Evolutionary conservation across 2,888 invertebrate species (phyloP).

Genomic region (Eumerus sabulonum): DNA sequence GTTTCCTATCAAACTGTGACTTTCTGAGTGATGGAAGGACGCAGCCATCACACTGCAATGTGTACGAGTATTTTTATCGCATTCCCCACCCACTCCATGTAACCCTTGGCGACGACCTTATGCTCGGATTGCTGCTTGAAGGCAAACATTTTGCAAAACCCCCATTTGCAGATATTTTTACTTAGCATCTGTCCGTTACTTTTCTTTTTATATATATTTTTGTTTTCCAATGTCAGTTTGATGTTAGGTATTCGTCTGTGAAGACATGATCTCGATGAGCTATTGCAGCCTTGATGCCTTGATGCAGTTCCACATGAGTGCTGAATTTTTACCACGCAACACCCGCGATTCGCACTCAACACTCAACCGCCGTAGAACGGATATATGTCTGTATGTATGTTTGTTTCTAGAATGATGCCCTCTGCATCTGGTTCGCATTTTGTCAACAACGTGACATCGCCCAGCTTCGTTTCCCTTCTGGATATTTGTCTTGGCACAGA

Average conservation of each 20-base stretch:
- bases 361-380: slow-evolving; percentile 25
- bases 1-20: slow-evolving; percentile 36
- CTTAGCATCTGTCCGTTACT: slow-evolving; percentile 46
- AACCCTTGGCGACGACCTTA: slow-evolving; percentile 37
- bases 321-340: slow-evolving; percentile 34
- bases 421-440: slow-evolving; percentile 52
- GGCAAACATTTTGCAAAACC: slow-evolving; percentile 17
- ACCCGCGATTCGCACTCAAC: background rate
- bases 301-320: slow-evolving; percentile 52
- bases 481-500: slow-evolving; percentile 22
- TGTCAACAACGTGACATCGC: slow-evolving; percentile 55
- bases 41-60: slow-evolving; percentile 2
- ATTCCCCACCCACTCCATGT: slow-evolving; percentile 34
- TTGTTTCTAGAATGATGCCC: no score
- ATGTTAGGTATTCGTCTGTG: slow-evolving; percentile 44
- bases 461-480: slow-evolving; percentile 36
- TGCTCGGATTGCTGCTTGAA: background rate
- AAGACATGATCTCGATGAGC: slow-evolving; percentile 35
- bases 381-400: no score
- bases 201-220: slow-evolving; percentile 2
- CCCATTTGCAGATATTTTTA: slow-evolving; percentile 57
- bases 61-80: slow-evolving; percentile 42
- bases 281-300: slow-evolving; percentile 45
- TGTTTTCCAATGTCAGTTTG: slow-evolving; percentile 38
- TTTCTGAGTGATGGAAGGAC: slow-evolving; percentile 54